phyloP scores from a whole-genome alignment of 2,797 vertebrate species.

The Tokudaia tokunoshimensis region DNA sequence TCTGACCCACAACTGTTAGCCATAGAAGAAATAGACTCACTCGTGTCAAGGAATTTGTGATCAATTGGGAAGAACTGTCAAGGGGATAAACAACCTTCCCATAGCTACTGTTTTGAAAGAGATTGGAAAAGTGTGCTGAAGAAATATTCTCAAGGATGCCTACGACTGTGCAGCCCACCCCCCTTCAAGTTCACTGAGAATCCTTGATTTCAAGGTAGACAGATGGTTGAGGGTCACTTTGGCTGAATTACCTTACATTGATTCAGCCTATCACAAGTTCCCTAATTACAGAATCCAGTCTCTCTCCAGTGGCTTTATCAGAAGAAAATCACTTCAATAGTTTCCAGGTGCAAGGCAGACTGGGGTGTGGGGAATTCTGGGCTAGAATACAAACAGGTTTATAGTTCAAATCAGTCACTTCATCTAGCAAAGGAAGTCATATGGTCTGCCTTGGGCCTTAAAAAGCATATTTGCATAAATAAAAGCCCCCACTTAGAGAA shows the following conservation, averaged over 20 bases:
- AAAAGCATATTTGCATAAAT: slow-evolving; percentile 48
- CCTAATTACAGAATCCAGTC: slow-evolving; percentile 12
- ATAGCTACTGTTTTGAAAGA: neutral
- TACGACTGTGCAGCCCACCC: neutral
- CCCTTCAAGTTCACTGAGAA: neutral
- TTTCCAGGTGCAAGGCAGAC: slow-evolving; percentile 66
- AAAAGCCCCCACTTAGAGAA: neutral
- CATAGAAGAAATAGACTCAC: neutral
- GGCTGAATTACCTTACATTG: neutral
- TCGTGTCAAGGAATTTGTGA: slow-evolving; percentile 9
- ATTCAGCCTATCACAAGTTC: neutral
- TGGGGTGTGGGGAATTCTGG: slow-evolving; percentile 38
- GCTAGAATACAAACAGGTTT: neutral
- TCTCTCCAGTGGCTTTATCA: slow-evolving; percentile 17
- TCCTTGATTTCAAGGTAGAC: neutral
- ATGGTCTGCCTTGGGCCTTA: slow-evolving; percentile 28
- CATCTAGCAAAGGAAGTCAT: slow-evolving; percentile 41
- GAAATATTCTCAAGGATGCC: neutral
- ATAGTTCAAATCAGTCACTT: neutral
- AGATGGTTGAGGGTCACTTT: neutral
- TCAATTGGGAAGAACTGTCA: neutral
- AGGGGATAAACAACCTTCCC: neutral
- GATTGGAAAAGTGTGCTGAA: neutral
- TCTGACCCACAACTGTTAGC: neutral
- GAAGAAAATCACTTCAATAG: slow-evolving; percentile 9